Conservation (phyloP, 2,888 invertebrate species). For the Xestobium rufovillosum region DNA sequence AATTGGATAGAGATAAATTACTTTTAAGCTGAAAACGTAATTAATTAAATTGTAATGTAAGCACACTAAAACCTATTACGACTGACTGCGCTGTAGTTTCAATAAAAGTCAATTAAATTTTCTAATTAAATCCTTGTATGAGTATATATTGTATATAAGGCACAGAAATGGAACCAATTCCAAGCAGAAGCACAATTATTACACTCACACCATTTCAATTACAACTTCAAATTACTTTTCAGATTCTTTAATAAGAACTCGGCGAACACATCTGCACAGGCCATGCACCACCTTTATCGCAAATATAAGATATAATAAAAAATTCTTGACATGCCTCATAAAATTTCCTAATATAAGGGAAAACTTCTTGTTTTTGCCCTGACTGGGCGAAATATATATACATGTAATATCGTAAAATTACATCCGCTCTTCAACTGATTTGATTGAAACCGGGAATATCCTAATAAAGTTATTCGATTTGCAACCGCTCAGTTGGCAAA, state of each 20-base stretch:
- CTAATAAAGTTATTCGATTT: too few species aligned
- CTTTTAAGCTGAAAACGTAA: slow-evolving; percentile 33
- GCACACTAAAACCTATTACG: slow-evolving; percentile 37
- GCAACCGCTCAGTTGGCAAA: too few species aligned
- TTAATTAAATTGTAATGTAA: slow-evolving; percentile 39
- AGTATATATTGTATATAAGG: slow-evolving; percentile 30
- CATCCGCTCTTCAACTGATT: too few species aligned
- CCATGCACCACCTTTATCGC: slow-evolving; percentile 30
- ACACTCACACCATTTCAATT: slow-evolving; percentile 45
- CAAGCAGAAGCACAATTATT: slow-evolving; percentile 39
- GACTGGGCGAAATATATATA: too few species aligned
- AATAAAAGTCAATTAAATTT: slow-evolving; percentile 43
- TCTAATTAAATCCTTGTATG: slow-evolving; percentile 42
- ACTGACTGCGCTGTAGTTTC: slow-evolving; percentile 36
- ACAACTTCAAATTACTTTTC: slow-evolving; percentile 46
- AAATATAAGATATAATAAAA: background rate
- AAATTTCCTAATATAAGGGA: too few species aligned
- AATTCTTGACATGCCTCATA: slow-evolving; percentile 1
- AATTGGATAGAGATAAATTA: slow-evolving; percentile 35
- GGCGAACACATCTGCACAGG: slow-evolving; percentile 30
- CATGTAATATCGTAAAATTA: too few species aligned
- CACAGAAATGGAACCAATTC: slow-evolving; percentile 38
- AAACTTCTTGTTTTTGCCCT: too few species aligned
- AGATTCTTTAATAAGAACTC: slow-evolving; percentile 44
- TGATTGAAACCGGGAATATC: too few species aligned